Base-by-base conservation (phyloP, 2,888 invertebrate genomes). In the Drosophila formosana region DNA sequence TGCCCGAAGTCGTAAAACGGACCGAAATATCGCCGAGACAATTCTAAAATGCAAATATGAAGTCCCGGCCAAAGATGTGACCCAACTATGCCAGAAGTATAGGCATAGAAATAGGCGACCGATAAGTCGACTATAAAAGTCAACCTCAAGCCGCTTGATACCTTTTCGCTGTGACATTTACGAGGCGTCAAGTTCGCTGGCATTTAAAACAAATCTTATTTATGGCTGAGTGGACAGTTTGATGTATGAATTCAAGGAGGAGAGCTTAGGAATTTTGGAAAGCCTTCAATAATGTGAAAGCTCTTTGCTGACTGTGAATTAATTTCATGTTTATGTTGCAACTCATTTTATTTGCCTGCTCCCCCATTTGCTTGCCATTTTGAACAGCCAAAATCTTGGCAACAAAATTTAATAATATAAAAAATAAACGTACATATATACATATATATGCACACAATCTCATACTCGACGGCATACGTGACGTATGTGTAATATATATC, bases 211-310 rank as follows among this genome's bases (percentile, higher is more conserved):
- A 51, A 62, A 66, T 74, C 66, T 51, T 49, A 51, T 76, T 74
- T 72, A 62, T 66, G 30, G 66, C 77, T 76, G 74, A 75, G 45
- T 76, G 62, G 72, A 71, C 74, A 75, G 50, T 58, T 70, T 49
- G 32, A n/a, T 25, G 7, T 13, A 25, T 1, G 7, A 18, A 25
- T 28, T 11, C 25, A 18, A 11, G 34, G 45, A 18, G 28, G 39
- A 46, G 39, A n/a, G 4, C 13, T 56, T 43, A 18, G 25, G 1
- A 9, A 32, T 8, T 5, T 18, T 23, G 45, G n/a, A 25, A 5
- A 49, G 56, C 18, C 47, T 45, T 57, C 71, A 61, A 70, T 66
- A 75, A 70, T 45, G 47, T 45, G 47, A 55, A 34, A 11, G 34
- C 34, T 34, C 34, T 37, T 53, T 30, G 47, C 41, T 52, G 56